These are phyloP conservation scores for Chloropsis cyanopogon DNA, from an alignment of 2,113 vertebrate species.

Conservation along the genomic window DNA sequence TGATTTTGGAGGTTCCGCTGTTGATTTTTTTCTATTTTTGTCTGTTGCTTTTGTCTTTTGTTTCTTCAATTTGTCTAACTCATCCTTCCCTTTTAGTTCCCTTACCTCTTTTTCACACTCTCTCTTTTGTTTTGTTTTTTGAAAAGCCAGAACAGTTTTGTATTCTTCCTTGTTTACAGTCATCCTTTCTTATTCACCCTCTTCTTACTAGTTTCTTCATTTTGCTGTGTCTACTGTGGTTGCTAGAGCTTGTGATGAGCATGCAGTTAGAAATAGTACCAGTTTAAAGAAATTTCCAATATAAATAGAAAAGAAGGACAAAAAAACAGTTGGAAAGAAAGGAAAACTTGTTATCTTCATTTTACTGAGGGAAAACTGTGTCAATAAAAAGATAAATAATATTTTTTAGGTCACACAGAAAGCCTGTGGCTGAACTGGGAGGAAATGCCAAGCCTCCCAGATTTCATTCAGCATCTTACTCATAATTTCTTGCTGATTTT, in stretches of 20 bases:
- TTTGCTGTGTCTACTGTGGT: neutral
- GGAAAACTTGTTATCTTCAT: neutral
- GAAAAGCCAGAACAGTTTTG: neutral
- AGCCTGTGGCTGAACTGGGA: neutral
- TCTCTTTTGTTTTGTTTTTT: neutral
- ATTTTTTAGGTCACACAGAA: neutral
- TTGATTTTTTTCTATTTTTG: neutral
- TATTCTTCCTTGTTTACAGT: neutral
- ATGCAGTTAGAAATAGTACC: neutral
- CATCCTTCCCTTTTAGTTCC: neutral
- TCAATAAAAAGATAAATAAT: neutral
- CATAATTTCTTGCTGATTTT: constrained; percentile 27
- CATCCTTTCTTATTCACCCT: neutral
- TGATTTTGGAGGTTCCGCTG: neutral
- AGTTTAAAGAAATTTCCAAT: neutral
- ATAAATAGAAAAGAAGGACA: neutral
- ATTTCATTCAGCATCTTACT: constrained; percentile 2
- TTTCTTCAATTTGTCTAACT: neutral
- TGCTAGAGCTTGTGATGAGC: neutral
- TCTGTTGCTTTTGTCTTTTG: neutral
- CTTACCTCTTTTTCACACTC: neutral
- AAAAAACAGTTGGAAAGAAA: neutral
- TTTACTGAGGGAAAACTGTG: neutral
- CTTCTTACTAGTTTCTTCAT: neutral
- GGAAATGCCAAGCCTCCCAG: constrained; percentile 16